Evolutionary conservation across 2,113 vertebrate genomes (phyloP), one percentile per base, ranked within the genome.

Genomic region (Nanorana parkeri): DNA sequence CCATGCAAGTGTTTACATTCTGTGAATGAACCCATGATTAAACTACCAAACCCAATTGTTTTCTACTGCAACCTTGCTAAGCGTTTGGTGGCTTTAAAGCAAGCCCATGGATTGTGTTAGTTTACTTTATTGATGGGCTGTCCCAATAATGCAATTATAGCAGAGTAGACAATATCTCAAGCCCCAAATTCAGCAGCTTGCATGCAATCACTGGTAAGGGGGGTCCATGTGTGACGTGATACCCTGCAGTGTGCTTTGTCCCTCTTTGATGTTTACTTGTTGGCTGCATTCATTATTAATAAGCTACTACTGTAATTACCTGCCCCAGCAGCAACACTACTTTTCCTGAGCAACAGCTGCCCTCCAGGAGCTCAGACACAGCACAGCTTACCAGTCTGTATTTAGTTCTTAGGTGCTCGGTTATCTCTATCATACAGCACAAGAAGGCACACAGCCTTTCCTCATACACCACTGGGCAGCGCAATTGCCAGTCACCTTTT

Each of bases 251-350:
- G 71, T 26, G 72, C 29, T 51, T 10, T 76, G 52, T 68, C 65
- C 63, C 80, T 68, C 63, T 76, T 52, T 75, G 61, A 76, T 82
- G 72, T 82, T 82, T 82, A 82, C 32, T 67, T 28, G 71, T 65
- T 58, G 63, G 29, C 61, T 67, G 52, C 51, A 75, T 82, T 75
- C 67, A 74, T 51, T 82, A 82, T 82, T 82, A 82, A 82, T 76
- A 54, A 76, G 71, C 63, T 68, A 51, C 71, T 67, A 64, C 80
- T 82, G 80, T 82, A 76, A 76, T 82, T 76, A 61, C 80, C 55
- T 82, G 64, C 71, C 80, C 61, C 51, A 54, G 60, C 71, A 81
- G 80, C 29, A 47, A 81, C 61, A 67, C 26, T 55, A 67, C 69
- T 68, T 32, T 67, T 74, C 24, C 52, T 58, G 71, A 54, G 71